These are phyloP conservation scores for Danio rerio DNA, from an alignment of 2,113 vertebrate species.

Conservation along the genomic window GRCz12tu NC_133178.1:61787001-61787500, in stretches of 20 bases:
- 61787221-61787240: conserved; percentile 57
- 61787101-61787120: conserved; percentile 72
- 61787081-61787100: conserved; percentile 69
- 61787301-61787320: not conserved
- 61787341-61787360: conserved; percentile 62
- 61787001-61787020: too few species aligned
- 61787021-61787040: not conserved
- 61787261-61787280: conserved; percentile 2
- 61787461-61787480: conserved; percentile 71
- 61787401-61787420: conserved; percentile 65
- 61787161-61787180: conserved; percentile 44
- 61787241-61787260: conserved; percentile 23
- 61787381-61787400: conserved; percentile 67
- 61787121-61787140: conserved; percentile 74
- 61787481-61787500: conserved; percentile 59
- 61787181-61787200: conserved; percentile 60
- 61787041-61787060: conserved; percentile 73
- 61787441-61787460: conserved; percentile 71
- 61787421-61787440: conserved; percentile 61
- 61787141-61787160: conserved; percentile 69
- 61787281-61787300: conserved; percentile 29
- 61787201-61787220: conserved; percentile 58
- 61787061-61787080: conserved; percentile 81
- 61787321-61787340: conserved; percentile 41
- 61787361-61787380: conserved; percentile 57